Evolutionary conservation across 1,140 invertebrate genomes (phyloP), one percentile per base, ranked within the genome.

Genomic region (Drosophila tristis): DNA sequence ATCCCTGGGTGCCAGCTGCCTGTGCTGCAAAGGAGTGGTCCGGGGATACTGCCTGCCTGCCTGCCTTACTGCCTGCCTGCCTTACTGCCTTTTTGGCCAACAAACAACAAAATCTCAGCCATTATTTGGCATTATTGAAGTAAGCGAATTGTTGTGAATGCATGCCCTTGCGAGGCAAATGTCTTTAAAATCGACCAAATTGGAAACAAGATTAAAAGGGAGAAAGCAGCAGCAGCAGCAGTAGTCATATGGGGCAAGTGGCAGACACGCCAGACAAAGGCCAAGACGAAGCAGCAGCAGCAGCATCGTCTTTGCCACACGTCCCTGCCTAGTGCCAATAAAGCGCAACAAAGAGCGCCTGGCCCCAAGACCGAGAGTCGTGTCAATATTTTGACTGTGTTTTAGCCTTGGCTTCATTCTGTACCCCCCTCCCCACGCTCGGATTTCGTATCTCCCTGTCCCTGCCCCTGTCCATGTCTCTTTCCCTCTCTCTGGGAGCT

Each of bases 51-150:
- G 29, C 29, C 29, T 8, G 7, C 26, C 26, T 29, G 26, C 26
- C 26, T 29, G 5, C 31, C 31, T n/a, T n/a, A n/a, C n/a, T 35
- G 31, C 7, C 29, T 8, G 7, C 31, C 31, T 39, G 11, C 35
- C 35, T 4, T 13, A 4, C 35, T 13, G 35, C 35, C 35, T 39
- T 31, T 3, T 9, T 35, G 35, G 35, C 35, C 35, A 39, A 71
- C 74, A 80, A 80, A 80, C 60, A 80, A 66, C 77, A 45, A 80
- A 80, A 80, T 80, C 78, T 80, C 78, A 59, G 78, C 78, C 78
- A 80, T 80, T 80, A 80, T 75, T 80, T 80, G 72, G 78, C 61
- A 80, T 80, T 80, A 80, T 80, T 80, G 78, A 62, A 80, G 78
- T 80, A 80, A 80, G 76, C 78, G 78, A 80, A 80, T 80, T 71